Conservation (phyloP, 1,140 invertebrate genomes). For the fruit fly (Drosophila melanogaster) region Release_6_plus_ISO1_MT NC_004354.4:3778001-3778500, state of each 20-base stretch:
- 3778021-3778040: constrained; percentile 24
- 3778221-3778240: constrained; percentile 14
- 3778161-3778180: constrained; percentile 45
- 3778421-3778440: constrained; percentile 5
- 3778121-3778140: constrained; percentile 20
- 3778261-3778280: constrained; percentile 82
- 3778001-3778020: constrained; percentile 5
- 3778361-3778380: constrained; percentile 48
- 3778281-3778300: constrained; percentile 84
- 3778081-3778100: constrained; percentile 33
- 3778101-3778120: constrained; percentile 29
- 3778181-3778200: constrained; percentile 67
- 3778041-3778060: constrained; percentile 16
- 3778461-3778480: constrained; percentile 32
- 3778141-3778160: constrained; percentile 15
- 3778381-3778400: constrained; percentile 62
- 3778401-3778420: constrained; percentile 20
- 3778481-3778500: constrained; percentile 52
- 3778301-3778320: constrained; percentile 85
- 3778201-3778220: constrained; percentile 60
- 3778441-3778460: constrained; percentile 16
- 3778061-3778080: constrained; percentile 23
- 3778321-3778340: constrained; percentile 83
- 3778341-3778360: constrained; percentile 45
- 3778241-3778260: constrained; percentile 58